Percentiles rank a stretch among this genome's conserved stretches.
phyloP scores from a whole-genome alignment of 2,888 invertebrate genomes.

The Phymatocera aterrima region DNA sequence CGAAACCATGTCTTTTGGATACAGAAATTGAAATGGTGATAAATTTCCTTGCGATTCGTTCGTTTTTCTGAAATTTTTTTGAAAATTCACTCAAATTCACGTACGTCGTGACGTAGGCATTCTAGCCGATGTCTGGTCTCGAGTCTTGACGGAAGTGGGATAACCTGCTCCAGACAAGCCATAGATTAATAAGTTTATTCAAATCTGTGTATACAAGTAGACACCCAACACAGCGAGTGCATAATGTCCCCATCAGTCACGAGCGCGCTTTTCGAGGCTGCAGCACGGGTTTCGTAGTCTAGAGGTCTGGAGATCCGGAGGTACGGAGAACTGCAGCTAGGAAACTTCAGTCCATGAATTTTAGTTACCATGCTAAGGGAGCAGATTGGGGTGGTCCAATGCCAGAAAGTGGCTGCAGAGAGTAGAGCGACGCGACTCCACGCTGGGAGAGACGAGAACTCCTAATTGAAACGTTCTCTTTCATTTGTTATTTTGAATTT shows the following conservation, averaged over 20 bases:
- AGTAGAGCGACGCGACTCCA: slow-evolving; percentile 60
- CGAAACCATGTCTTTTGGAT: too few relatives aligned
- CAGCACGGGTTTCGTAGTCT: slow-evolving; percentile 25
- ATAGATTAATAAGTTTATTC: slow-evolving; percentile 55
- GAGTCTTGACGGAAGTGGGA: slow-evolving; percentile 3
- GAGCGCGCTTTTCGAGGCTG: slow-evolving; percentile 53
- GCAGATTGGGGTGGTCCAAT: slow-evolving; percentile 63
- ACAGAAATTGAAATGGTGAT: too few relatives aligned
- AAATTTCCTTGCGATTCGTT: too few relatives aligned
- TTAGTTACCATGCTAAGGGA: slow-evolving; percentile 42
- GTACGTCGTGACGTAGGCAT: too few relatives aligned
- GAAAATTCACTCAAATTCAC: neutral
- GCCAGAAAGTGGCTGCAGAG: slow-evolving; percentile 45
- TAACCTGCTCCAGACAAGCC: neutral
- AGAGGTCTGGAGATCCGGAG: neutral
- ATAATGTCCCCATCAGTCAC: slow-evolving; percentile 69
- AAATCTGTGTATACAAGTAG: slow-evolving; percentile 59
- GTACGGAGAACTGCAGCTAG: slow-evolving; percentile 13
- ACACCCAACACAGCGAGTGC: slow-evolving; percentile 62
- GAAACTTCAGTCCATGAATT: slow-evolving; percentile 9
- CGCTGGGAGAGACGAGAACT: slow-evolving; percentile 69
- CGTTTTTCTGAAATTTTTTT: neutral
- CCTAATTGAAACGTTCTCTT: slow-evolving; percentile 71
- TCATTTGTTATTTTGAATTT: slow-evolving; percentile 67
- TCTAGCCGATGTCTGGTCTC: neutral